Conservation (phyloP, 2,888 invertebrate species). For the Carcina quercana region DNA sequence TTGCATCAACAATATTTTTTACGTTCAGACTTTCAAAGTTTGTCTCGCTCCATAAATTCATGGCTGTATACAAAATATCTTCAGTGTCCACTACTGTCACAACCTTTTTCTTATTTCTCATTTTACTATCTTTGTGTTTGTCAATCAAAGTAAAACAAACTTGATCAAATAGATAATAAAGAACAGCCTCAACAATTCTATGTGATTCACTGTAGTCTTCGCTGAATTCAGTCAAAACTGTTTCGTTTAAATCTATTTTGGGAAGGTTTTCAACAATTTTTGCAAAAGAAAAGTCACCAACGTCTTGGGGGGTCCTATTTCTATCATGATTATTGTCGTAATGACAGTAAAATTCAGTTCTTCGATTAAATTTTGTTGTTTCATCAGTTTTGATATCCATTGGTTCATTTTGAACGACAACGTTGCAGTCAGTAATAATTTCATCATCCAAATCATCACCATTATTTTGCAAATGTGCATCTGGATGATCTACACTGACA, state of each 20-base stretch:
- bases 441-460: too few relatives aligned
- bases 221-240: conserved; percentile 38
- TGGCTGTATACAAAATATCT: conserved; percentile 53
- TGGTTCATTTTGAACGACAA: too few relatives aligned
- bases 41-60: conserved; percentile 28
- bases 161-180: conserved; percentile 50
- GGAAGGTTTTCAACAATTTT: conserved; percentile 42
- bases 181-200: conserved; percentile 47
- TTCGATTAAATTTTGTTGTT: too few relatives aligned
- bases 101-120: conserved; percentile 31
- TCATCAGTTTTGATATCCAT: too few relatives aligned
- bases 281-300: conserved; percentile 24
- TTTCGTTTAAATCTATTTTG: conserved; percentile 32
- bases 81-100: conserved; percentile 54
- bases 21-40: background rate
- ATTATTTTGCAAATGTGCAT: too few relatives aligned
- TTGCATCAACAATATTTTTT: background rate
- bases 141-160: conserved; percentile 32
- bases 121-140: conserved; percentile 25
- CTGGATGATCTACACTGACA: too few relatives aligned
- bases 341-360: too few relatives aligned
- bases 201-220: conserved; percentile 30
- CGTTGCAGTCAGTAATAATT: too few relatives aligned
- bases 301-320: too few relatives aligned
- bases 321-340: too few relatives aligned